Conservation (phyloP, 1,140 invertebrate species). For the Charaxes varanes region DNA sequence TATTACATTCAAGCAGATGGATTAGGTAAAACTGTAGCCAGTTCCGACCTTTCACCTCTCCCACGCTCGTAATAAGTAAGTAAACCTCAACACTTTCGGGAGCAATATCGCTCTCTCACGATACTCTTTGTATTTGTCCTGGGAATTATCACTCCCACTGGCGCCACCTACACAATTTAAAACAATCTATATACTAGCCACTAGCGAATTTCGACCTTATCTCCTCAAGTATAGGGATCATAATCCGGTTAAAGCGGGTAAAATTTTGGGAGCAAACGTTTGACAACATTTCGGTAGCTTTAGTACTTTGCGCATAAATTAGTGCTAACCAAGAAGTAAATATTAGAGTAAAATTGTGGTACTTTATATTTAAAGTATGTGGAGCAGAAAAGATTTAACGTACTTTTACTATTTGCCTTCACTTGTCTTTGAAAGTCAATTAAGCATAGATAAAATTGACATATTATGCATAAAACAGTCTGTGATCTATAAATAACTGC, state of each 20-base stretch:
- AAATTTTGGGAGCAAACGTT: conserved; percentile 31
- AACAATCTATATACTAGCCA: conserved; percentile 32
- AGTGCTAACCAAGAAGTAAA: conserved; percentile 41
- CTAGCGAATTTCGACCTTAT: conserved; percentile 10
- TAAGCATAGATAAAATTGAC: no score
- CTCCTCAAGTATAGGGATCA: neutral
- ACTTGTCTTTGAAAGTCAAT: no score
- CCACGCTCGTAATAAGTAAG: conserved; percentile 58
- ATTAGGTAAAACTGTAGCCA: neutral
- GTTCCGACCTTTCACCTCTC: conserved; percentile 61
- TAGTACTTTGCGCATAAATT: conserved; percentile 40
- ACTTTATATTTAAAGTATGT: no score
- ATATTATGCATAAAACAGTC: no score
- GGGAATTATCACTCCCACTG: conserved; percentile 65
- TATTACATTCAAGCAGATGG: neutral
- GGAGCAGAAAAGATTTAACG: no score
- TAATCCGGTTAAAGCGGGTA: conserved; percentile 8
- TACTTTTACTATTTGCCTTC: no score
- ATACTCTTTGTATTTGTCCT: conserved; percentile 54
- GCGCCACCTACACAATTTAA: conserved; percentile 51
- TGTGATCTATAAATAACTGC: no score
- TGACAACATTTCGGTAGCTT: conserved; percentile 45
- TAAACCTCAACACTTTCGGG: conserved; percentile 56
- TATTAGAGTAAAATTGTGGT: no score
- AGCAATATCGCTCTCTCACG: conserved; percentile 61